Evolutionary conservation across 2,113 vertebrate species (phyloP), one percentile per base, ranked within the genome.

Genomic region (Calypte anna): DNA sequence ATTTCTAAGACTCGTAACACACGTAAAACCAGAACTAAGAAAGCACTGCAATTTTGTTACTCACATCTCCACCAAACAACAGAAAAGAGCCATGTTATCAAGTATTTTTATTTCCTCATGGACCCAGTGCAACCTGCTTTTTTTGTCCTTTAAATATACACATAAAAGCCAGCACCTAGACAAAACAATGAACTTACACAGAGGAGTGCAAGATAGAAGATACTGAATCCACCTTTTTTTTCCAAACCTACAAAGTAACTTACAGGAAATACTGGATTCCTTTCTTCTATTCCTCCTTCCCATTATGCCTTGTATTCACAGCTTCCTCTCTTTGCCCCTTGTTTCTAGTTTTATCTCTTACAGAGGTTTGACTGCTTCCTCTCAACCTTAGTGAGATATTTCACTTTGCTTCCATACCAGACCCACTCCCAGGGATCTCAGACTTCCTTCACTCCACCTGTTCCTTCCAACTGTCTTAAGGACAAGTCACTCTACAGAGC

Each of bases 261-360:
- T 25, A n/a, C 4, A 73, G 15, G n/a, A 68, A 82, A 74, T 11
- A 68, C 0, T 1, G 19, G 10, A 82, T 54, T 88, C 50, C n/a
- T 90, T 63, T 18, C 66, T n/a, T 64, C 51, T 46, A 75, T 51
- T 33, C 33, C 16, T 63, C 53, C 38, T 76, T 72, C 59, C 44
- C 0, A 0, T 4, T 72, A 63, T 4, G 16, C 14, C 43, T 61
- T 13, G 16, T 9, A 61, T 21, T 9, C 40, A 8, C 31, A 51
- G 30, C 21, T 72, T 67, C 18, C 6, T 7, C 11, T 4, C 53
- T 75, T 30, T 19, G 19, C 31, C 38, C 10, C 8, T 27, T 28
- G 22, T 36, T 76, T 69, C n/a, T 40, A 58, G 25, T 23, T 93
- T 70, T 16, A 33, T 84, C 55, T 27, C n/a, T 51, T 85, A 15